phyloP scores from a whole-genome alignment of 2,888 invertebrate species.

The Apamea anceps region DNA sequence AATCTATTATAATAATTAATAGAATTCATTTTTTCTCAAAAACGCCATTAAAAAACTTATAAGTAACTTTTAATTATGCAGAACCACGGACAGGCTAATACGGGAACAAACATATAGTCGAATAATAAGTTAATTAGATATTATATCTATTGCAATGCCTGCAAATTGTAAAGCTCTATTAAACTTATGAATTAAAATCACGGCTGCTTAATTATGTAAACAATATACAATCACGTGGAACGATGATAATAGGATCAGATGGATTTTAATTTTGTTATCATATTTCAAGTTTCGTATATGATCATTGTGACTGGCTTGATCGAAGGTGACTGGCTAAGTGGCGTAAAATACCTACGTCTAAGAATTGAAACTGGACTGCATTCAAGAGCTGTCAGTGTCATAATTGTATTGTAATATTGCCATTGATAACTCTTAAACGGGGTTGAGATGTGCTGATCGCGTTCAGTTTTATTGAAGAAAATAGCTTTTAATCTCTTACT shows the following conservation, averaged over 20 bases:
- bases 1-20: background rate
- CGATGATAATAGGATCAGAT: constrained; percentile 3
- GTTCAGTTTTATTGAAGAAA: background rate
- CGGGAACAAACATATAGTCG: background rate
- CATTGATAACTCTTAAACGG: background rate
- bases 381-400: too few relatives aligned
- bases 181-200: constrained; percentile 14
- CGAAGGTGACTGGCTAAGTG: too few relatives aligned
- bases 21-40: background rate
- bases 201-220: background rate
- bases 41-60: background rate
- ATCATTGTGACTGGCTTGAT: background rate
- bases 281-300: background rate
- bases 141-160: constrained; percentile 8
- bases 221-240: constrained; percentile 16
- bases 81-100: background rate
- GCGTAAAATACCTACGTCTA: background rate
- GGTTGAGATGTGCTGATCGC: background rate
- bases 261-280: background rate
- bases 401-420: too few relatives aligned
- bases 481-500: background rate
- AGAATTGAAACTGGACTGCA: background rate
- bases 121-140: constrained; percentile 2
- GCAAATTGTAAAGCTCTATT: background rate
- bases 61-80: too few relatives aligned